A percentile compares a stretch with the other conserved stretches of the same genome.
Conservation (phyloP, 2,113 vertebrate genomes). For the Protobothrops mucrosquamatus region DNA sequence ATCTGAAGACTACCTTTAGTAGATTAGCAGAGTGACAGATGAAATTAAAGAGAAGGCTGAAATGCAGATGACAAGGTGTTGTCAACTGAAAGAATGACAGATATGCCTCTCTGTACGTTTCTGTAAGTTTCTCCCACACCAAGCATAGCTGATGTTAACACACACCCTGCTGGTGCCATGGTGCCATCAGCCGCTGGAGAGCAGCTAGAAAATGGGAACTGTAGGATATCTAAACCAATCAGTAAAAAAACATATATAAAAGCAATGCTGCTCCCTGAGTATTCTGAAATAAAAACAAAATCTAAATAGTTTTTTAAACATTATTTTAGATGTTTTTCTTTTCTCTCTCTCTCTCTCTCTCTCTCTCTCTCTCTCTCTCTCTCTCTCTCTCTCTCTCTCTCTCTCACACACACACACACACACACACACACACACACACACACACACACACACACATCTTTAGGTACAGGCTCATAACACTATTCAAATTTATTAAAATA, state of each 20-base stretch:
- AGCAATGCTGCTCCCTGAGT: too few relatives aligned
- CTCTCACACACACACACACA: too few relatives aligned
- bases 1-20: not conserved
- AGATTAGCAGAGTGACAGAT: not conserved
- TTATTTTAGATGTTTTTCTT: too few relatives aligned
- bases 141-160: not conserved
- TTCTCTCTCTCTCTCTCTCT: too few relatives aligned
- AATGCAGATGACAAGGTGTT: not conserved
- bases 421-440: too few relatives aligned
- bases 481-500: not conserved
- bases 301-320: too few relatives aligned
- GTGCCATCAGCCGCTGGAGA: not conserved
- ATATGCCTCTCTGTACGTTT: not conserved
- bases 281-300: too few relatives aligned
- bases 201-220: not conserved
- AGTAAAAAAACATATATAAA: too few relatives aligned
- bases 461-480: not conserved
- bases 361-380: too few relatives aligned
- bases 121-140: not conserved
- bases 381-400: too few relatives aligned
- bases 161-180: not conserved
- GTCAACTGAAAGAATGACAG: not conserved
- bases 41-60: not conserved
- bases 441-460: too few relatives aligned
- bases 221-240: not conserved